Base-by-base conservation (phyloP, 92 coral and sea anemone genomes). In the Anthopleura xanthogrammica region DNA sequence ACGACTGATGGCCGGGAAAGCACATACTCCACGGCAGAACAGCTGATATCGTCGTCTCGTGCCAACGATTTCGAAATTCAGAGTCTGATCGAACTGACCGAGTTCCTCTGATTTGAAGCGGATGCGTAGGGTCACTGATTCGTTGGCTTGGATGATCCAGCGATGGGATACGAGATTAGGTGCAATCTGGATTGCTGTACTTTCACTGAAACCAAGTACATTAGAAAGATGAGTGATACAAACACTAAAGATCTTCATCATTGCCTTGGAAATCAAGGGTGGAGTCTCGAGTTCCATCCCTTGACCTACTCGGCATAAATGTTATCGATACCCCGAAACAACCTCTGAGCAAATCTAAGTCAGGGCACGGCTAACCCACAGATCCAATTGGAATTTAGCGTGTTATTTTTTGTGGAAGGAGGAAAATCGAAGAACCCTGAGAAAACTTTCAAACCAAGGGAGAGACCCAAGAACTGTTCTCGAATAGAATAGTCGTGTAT, bases 1-100 rank as follows among this genome's bases (percentile, higher is more conserved):
- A 9, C 99, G 98, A 60, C 99, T 96, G 77, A 96, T 96, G 64
- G 98, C 83, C 42, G 99, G 99, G 75, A 96, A 96, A 54, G 99
- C 96, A 46, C 99, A 96, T 52, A 96, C 98, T 12, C 99, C 99
- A 52, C 99, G 98, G 78, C 99, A 96, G 84, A 96, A 96, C 78
- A 96, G 77, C 87, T 96, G 99, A 77, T 96, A 96, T 19, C 99
- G 98, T 13, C 99, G 93, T 58, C 99, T 91, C 41, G 99, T 96
- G 22, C 99, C 99, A 87, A 92, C 94, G 79, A 96, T 80, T 88
- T 96, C 99, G 71, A 94, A 96, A 83, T 96, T 96, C 72, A 96
- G 89, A 24, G 99, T 96, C 80, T 96, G 99, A 77, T 96, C 99
- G 78, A 96, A 96, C 90, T 96, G 99, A 24, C 99, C 99, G 19